Conservation (phyloP, 2,113 vertebrate genomes). For the Macrotus californicus region DNA sequence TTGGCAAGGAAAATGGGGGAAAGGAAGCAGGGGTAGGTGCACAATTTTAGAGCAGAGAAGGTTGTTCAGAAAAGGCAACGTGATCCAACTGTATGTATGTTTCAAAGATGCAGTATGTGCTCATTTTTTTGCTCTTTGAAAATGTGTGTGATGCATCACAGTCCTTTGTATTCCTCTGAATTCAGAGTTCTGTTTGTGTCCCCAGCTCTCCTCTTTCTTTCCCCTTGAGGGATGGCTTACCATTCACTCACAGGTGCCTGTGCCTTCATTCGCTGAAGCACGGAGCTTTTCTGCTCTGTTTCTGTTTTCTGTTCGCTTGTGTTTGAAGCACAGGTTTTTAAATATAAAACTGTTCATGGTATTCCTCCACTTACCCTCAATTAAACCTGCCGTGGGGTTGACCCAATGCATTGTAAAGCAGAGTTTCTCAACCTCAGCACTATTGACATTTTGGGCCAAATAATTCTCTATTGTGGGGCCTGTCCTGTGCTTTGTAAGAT, state of each 20-base stretch:
- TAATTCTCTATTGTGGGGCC: background rate
- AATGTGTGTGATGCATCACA: accelerated
- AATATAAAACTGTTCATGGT: background rate
- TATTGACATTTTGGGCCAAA: background rate
- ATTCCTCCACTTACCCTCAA: background rate
- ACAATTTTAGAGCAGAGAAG: background rate
- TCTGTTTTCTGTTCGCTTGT: background rate
- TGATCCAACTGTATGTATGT: background rate
- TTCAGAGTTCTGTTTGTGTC: background rate
- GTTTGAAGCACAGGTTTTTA: background rate
- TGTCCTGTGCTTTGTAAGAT: background rate
- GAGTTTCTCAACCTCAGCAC: background rate
- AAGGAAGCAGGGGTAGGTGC: background rate
- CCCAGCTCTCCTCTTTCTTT: background rate
- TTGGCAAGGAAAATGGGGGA: accelerated
- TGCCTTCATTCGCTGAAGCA: background rate
- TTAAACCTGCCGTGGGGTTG: background rate
- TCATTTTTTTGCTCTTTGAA: background rate
- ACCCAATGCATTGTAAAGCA: background rate
- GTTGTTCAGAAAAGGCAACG: background rate
- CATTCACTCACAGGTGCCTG: background rate
- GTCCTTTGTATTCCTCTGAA: background rate
- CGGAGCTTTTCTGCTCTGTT: background rate
- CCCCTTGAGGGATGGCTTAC: background rate
- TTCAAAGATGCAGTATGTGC: background rate